Evolutionary conservation across 1,140 invertebrate genomes (phyloP), one percentile per base, ranked within the genome.

Genomic region (Drosophila ercepeae): DNA sequence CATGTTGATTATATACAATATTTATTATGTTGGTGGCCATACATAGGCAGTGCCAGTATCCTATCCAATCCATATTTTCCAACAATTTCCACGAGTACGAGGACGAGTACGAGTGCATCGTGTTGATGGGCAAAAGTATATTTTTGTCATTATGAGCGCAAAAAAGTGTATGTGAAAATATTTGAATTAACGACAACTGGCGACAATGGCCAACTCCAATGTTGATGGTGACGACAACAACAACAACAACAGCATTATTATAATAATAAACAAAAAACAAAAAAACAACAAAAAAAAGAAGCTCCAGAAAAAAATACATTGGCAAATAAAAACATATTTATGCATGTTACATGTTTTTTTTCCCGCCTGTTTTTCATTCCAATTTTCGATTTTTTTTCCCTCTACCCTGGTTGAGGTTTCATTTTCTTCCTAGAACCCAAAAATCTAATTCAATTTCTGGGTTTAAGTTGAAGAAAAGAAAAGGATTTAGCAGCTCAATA

Each of bases 51-150:
- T 44, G 18, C 21, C 41, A 53, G 6, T 18, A 41, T 46, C 39
- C 36, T 34, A 57, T 44, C 39, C 16, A 42, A 39, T 39, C 51
- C 51, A 71, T 69, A 58, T 55, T 70, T 71, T 14, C 68, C 49
- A 39, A 39, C 16, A 50, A 46, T 59, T 39, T 39, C 2, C 3
- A n/a, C n/a, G n/a, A n/a, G n/a, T n/a, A n/a, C n/a, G n/a, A n/a
- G n/a, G n/a, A n/a, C n/a, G n/a, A n/a, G 1, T 32, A 9, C n/a
- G 44, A 75, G 54, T 81, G 49, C 54, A 27, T 48, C 74, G 70
- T 82, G 78, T 65, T 83, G 78, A 82, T 83, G 78, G 78, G 74
- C 71, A 78, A 78, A 72, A 83, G 58, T 83, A 73, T 65, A 84
- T 84, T 83, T 83, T 78, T 83, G 78, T 83, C 79, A 83, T 83